Evolutionary conservation across 2,797 vertebrate genomes (phyloP).

Genomic region (Sebastiscus tertius): DNA sequence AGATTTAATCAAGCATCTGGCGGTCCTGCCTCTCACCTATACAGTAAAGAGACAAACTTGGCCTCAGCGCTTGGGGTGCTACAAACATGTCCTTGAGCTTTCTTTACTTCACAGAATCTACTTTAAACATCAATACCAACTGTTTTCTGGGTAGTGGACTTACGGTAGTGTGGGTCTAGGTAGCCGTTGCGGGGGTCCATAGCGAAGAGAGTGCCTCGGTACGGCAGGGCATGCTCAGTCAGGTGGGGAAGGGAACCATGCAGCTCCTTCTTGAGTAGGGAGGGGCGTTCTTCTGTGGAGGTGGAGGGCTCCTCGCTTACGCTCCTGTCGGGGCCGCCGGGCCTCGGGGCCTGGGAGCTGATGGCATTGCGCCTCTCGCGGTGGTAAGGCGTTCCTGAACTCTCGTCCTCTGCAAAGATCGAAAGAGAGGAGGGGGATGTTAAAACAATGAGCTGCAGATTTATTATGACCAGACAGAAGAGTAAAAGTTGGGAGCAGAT

Average conservation of each 20-base stretch:
- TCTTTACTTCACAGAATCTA: slow-evolving; percentile 16
- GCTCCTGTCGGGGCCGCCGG: slow-evolving; percentile 84
- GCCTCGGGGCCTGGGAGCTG: slow-evolving; percentile 87
- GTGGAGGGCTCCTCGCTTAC: slow-evolving; percentile 95
- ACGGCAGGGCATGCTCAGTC: slow-evolving; percentile 91
- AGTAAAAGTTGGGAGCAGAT: background rate
- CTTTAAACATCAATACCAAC: background rate
- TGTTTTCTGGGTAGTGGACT: slow-evolving; percentile 26
- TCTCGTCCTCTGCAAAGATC: slow-evolving; percentile 90
- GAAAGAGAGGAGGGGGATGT: slow-evolving; percentile 15
- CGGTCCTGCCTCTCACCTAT: slow-evolving; percentile 90
- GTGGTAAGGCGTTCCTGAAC: slow-evolving; percentile 90
- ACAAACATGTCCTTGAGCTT: slow-evolving; percentile 55
- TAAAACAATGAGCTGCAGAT: slow-evolving; percentile 11
- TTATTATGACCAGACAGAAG: background rate
- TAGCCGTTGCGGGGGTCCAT: slow-evolving; percentile 97
- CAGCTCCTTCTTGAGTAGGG: slow-evolving; percentile 96
- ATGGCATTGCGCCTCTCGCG: slow-evolving; percentile 95
- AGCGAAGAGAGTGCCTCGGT: slow-evolving; percentile 91
- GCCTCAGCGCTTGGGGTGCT: slow-evolving; percentile 21
- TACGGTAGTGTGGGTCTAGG: slow-evolving; percentile 94
- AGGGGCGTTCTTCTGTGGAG: slow-evolving; percentile 93
- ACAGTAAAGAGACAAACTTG: slow-evolving; percentile 62
- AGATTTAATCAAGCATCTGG: slow-evolving; percentile 89
- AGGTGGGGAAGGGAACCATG: slow-evolving; percentile 93